A percentile compares a stretch with the other conserved stretches of the same genome.
These are phyloP conservation scores for Callospermophilus lateralis DNA, from an alignment of 2,113 vertebrate genomes.

Conservation along the genomic window DNA sequence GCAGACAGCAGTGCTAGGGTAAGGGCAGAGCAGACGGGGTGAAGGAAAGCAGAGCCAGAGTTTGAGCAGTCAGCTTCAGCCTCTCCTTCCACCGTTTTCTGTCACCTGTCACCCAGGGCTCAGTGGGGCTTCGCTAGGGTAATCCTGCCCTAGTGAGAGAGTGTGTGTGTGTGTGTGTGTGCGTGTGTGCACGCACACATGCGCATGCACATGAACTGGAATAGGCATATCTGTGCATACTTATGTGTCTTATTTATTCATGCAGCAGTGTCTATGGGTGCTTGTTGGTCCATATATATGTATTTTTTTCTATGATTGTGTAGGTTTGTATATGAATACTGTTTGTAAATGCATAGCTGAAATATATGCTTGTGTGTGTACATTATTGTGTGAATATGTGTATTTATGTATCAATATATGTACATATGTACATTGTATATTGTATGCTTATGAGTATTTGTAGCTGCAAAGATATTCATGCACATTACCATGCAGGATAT, in stretches of 20 bases:
- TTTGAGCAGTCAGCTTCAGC: background rate
- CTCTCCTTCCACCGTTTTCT: background rate
- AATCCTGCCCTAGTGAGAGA: too few species aligned
- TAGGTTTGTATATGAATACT: background rate
- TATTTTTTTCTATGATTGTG: background rate
- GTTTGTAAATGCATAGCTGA: background rate
- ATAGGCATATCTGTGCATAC: background rate
- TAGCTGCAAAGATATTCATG: background rate
- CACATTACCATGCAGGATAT: background rate
- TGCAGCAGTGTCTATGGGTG: background rate
- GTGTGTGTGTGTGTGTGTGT: too few species aligned
- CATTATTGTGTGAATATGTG: background rate
- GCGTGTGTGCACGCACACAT: background rate
- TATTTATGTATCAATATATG: too few species aligned
- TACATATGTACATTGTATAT: background rate
- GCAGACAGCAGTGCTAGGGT: conserved; percentile 83
- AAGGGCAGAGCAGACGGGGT: background rate
- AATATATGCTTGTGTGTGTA: background rate
- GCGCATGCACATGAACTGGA: background rate
- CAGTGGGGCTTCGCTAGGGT: background rate
- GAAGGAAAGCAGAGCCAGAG: background rate
- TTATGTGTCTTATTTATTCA: background rate
- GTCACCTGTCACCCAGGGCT: background rate
- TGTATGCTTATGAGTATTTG: background rate
- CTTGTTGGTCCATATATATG: background rate